phyloP scores from a whole-genome alignment of 2,113 vertebrate species.

The Megaceryle maxima region DNA sequence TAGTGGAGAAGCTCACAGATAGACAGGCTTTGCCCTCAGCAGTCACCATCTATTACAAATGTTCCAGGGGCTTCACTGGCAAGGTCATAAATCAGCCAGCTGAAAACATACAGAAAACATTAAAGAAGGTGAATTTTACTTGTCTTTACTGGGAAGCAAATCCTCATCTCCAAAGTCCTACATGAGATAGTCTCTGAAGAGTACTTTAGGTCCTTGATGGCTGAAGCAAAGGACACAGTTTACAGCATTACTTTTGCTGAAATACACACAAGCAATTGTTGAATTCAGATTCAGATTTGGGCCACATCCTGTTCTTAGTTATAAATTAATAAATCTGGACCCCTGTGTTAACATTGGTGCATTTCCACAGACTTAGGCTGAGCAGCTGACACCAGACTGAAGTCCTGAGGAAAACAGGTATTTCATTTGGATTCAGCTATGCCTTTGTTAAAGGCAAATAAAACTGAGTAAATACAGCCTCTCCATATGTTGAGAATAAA shows the following conservation, averaged over 20 bases:
- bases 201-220: not conserved
- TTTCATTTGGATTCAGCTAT: not conserved
- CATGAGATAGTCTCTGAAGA: not conserved
- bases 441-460: not conserved
- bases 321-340: not conserved
- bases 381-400: not conserved
- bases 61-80: not conserved
- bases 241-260: not conserved
- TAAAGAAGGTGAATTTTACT: not conserved
- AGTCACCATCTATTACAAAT: not conserved
- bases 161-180: not conserved
- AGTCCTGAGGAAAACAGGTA: not conserved
- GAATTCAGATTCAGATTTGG: not conserved
- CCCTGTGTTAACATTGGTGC: not conserved
- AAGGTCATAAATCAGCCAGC: not conserved
- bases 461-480: not conserved
- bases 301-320: not conserved
- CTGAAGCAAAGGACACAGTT: not conserved
- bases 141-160: not conserved
- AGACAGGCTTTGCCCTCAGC: constrained; percentile 1
- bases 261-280: not conserved
- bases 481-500: not conserved
- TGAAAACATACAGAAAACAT: not conserved
- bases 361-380: not conserved
- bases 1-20: not conserved